Conservation (phyloP, 1,140 invertebrate genomes). For the Ceratitis capitata region DNA sequence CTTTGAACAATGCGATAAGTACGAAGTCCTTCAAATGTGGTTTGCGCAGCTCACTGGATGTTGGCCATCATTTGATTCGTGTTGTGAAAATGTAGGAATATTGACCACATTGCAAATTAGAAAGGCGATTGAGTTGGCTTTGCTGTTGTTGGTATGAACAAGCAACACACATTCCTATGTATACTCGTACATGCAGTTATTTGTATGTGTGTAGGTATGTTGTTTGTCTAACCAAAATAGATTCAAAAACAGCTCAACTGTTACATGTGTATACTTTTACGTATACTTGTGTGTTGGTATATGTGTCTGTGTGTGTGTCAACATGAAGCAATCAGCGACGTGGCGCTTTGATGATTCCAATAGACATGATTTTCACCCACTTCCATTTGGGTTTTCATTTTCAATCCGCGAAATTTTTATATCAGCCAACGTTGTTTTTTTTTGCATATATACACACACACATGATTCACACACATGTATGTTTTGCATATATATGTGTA, state of each 20-base stretch:
- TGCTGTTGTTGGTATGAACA: background rate
- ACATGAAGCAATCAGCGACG: background rate
- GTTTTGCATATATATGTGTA: background rate
- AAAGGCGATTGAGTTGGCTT: slow-evolving; percentile 6
- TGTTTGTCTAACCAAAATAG: background rate
- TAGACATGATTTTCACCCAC: background rate
- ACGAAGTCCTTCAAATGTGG: background rate
- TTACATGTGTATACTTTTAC: background rate
- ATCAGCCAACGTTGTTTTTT: background rate
- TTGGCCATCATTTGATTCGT: background rate
- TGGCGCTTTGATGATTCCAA: background rate
- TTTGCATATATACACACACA: background rate
- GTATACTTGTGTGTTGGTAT: background rate
- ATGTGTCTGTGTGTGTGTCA: background rate
- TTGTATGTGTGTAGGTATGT: background rate
- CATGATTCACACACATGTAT: no score
- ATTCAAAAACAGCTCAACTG: background rate
- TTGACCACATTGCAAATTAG: slow-evolving; percentile 6
- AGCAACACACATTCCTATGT: no score
- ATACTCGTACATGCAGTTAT: no score
- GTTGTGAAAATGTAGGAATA: background rate
- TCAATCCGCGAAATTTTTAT: background rate
- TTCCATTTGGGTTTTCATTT: background rate
- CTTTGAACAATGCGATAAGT: background rate
- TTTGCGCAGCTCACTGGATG: background rate